These are phyloP conservation scores for Cephalotes varians DNA, from an alignment of 2,888 invertebrate genomes.

Conservation along the genomic window DNA sequence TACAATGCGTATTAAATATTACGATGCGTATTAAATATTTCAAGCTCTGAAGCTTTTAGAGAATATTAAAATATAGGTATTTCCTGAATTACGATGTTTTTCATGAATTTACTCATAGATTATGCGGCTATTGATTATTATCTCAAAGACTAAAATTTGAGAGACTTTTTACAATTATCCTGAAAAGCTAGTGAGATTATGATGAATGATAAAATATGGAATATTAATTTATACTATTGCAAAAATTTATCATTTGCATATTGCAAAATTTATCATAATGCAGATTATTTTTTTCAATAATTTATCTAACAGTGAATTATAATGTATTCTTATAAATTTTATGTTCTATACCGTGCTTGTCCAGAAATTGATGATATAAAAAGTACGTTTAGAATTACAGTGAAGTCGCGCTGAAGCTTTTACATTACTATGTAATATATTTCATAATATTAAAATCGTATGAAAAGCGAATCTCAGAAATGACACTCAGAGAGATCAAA, in stretches of 20 bases:
- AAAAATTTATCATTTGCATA: too few species aligned
- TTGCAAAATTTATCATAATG: not conserved
- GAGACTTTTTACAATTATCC: not conserved
- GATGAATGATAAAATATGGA: not conserved
- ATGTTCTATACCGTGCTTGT: too few species aligned
- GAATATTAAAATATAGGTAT: not conserved
- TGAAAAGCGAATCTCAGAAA: conserved; percentile 25
- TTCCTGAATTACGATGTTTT: not conserved
- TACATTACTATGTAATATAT: not conserved
- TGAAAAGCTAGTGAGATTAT: not conserved
- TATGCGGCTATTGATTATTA: not conserved
- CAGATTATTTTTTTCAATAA: not conserved
- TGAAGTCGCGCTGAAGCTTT: not conserved
- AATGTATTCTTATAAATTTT: not conserved
- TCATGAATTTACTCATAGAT: not conserved
- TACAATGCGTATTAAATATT: conserved; percentile 20
- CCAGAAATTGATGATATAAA: not conserved
- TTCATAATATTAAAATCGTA: conserved; percentile 30
- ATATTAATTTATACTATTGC: not conserved
- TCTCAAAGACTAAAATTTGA: not conserved
- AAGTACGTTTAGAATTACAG: not conserved
- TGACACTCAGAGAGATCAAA: conserved; percentile 36
- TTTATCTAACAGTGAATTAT: not conserved
- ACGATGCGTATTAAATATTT: not conserved
- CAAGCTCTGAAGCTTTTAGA: not conserved